Evolutionary conservation across 2,888 invertebrate species (phyloP), one percentile per base, ranked within the genome.

Genomic region (Phalera bucephala): DNA sequence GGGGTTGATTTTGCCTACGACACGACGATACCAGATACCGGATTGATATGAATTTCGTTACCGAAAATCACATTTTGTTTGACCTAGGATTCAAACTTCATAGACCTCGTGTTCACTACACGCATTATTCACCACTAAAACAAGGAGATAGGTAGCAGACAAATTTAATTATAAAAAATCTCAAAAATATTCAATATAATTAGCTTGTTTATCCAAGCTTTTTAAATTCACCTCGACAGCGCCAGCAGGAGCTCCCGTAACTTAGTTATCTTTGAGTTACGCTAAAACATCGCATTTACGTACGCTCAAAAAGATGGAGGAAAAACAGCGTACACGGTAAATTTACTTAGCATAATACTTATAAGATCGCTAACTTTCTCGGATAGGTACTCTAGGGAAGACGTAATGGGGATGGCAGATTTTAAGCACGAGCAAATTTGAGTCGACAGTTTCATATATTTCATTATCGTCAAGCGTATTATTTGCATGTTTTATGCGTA

Each of bases 261-360:
- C 60, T 63, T 46, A 49, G 61, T 70, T 72, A 72, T 62, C 65
- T 64, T 64, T 60, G 33, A 48, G 52, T 48, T 47, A 52, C 40
- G 39, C 53, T 53, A 63, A 65, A 64, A 56, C 53, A 60, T 61
- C 57, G 45, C 48, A 45, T 62, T 64, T 54, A 45, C 65, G 65
- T 50, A 49, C 46, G 52, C 52, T 45, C 40, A 36, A 51, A 48
- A 45, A 57, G 48, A 57, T 48, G 44, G 14, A 27, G 32, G 60
- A 46, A 52, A 65, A 67, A 63, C 56, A 63, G 54, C 63, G 59
- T 61, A 47, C 57, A 49, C 35, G 32, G 53, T 36, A 64, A 66
- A 66, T 61, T 57, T 61, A 53, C 50, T 67, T 61, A 63, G 54
- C 54, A 53, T 64, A 59, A 64, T 57, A 59, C 61, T 55, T 49